Conservation (phyloP, 2,797 vertebrate genomes). For the Hypotaenidia philippensis region DNA sequence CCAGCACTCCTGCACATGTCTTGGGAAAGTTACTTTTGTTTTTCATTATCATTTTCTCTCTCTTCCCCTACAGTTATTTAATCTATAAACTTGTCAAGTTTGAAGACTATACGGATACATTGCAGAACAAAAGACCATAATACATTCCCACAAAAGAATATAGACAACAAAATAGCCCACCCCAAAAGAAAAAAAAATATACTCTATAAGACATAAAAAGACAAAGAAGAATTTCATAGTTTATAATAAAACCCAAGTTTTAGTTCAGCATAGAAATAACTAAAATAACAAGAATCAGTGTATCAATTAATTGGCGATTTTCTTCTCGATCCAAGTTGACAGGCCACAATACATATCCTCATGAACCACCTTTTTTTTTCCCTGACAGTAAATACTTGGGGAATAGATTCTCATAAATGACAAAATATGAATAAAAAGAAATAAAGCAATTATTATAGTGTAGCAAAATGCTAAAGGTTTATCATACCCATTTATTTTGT, state of each 20-base stretch:
- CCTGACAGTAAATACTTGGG: not conserved
- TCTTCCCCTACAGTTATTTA: not conserved
- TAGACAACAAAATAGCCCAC: fast-evolving
- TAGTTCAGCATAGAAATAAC: not conserved
- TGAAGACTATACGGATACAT: not conserved
- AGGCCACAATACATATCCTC: not conserved
- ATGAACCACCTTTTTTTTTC: not conserved
- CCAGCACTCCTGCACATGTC: not conserved
- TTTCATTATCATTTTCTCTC: not conserved
- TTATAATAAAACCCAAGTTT: not conserved
- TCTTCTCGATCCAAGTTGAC: not conserved
- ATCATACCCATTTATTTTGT: not conserved
- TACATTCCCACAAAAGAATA: not conserved
- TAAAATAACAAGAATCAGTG: not conserved
- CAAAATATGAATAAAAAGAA: too few species aligned
- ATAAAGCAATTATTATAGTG: not conserved
- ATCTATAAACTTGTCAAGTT: not conserved
- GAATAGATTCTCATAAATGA: not conserved
- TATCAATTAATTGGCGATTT: not conserved
- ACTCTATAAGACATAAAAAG: not conserved
- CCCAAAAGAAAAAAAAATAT: not conserved
- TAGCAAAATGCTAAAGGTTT: not conserved
- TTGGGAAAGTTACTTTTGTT: not conserved
- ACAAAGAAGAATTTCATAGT: not conserved
- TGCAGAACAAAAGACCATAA: not conserved